Evolutionary conservation across 2,113 vertebrate species (phyloP).

Genomic region (Saccopteryx leptura): DNA sequence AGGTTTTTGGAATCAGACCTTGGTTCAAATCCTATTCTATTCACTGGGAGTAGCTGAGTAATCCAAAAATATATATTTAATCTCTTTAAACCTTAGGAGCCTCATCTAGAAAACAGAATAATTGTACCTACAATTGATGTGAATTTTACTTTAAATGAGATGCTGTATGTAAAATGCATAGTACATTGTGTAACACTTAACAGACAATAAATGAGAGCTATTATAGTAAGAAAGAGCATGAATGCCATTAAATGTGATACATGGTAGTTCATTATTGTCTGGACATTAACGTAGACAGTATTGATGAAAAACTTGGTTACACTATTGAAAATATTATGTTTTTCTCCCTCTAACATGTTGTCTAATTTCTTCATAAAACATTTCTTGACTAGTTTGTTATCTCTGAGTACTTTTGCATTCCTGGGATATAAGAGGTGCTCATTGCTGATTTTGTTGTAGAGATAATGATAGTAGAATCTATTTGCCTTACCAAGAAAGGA

Average conservation of each 20-base stretch:
- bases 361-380: constrained; percentile 37
- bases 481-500: constrained; percentile 4
- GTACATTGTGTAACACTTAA: not conserved
- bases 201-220: not conserved
- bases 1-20: not conserved
- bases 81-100: constrained; percentile 32
- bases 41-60: not conserved
- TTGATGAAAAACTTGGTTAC: not conserved
- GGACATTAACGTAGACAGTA: not conserved
- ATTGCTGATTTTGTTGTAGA: constrained; percentile 15
- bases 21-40: constrained; percentile 34
- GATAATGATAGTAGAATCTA: constrained; percentile 10
- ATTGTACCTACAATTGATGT: not conserved
- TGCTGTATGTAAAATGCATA: not conserved
- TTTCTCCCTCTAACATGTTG: not conserved
- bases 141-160: not conserved
- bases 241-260: not conserved
- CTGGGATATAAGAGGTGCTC: not conserved
- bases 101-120: constrained; percentile 17
- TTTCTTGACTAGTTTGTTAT: constrained; percentile 40
- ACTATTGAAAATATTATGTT: constrained; percentile 19
- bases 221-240: not conserved
- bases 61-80: constrained; percentile 9
- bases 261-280: not conserved
- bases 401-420: not conserved